Conservation (phyloP, 2,888 invertebrate genomes). For the Plagodis pulveraria region DNA sequence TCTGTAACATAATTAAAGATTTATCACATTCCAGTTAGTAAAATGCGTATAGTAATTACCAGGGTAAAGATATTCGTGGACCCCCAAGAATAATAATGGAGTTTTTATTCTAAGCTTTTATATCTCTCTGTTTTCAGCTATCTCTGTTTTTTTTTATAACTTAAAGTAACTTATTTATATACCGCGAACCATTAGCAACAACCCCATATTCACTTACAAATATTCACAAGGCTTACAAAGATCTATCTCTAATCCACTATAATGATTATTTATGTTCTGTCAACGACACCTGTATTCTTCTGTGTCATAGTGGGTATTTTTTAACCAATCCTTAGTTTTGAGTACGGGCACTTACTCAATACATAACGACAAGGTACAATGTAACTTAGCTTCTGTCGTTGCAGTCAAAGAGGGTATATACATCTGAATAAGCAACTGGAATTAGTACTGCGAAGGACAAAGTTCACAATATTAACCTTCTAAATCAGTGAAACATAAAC, state of each 20-base stretch:
- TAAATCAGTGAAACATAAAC: background rate
- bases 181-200: background rate
- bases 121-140: too few relatives aligned
- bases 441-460: slow-evolving; percentile 54
- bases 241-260: slow-evolving; percentile 56
- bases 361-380: slow-evolving; percentile 4
- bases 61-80: too few relatives aligned
- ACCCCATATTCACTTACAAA: slow-evolving; percentile 11
- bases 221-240: slow-evolving; percentile 40
- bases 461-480: slow-evolving; percentile 11
- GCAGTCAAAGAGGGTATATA: slow-evolving; percentile 49
- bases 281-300: background rate
- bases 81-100: too few relatives aligned
- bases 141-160: too few relatives aligned
- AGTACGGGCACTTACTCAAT: too few relatives aligned
- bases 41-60: too few relatives aligned
- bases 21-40: too few relatives aligned
- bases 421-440: slow-evolving; percentile 69
- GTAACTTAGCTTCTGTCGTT: background rate
- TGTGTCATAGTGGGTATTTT: background rate
- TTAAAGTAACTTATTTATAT: too few relatives aligned
- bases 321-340: background rate
- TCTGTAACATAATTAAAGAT: too few relatives aligned
- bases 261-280: slow-evolving; percentile 67
- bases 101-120: too few relatives aligned